Conservation (phyloP, 2,888 invertebrate genomes). For the Metacarcinus magister region DNA sequence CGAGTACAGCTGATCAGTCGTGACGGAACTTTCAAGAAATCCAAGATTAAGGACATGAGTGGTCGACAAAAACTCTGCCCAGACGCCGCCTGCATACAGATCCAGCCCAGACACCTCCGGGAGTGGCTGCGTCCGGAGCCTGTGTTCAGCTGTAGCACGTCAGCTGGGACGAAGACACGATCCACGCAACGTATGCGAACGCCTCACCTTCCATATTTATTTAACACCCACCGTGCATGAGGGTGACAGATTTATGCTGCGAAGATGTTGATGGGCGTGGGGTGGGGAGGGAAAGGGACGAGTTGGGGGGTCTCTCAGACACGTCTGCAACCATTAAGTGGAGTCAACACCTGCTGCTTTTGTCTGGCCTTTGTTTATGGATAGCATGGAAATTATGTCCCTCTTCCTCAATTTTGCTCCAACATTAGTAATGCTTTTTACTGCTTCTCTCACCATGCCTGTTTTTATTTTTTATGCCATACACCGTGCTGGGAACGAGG, state of each 20-base stretch:
- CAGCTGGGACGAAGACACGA: background rate
- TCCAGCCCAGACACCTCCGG: background rate
- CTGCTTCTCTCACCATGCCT: background rate
- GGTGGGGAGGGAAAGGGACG: background rate
- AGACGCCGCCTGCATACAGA: constrained; percentile 51
- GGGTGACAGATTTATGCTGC: constrained; percentile 38
- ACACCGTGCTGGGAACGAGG: background rate
- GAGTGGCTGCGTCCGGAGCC: constrained; percentile 42
- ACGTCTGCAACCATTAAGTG: background rate
- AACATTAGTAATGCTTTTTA: constrained; percentile 1
- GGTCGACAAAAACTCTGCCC: background rate
- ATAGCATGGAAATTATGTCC: background rate
- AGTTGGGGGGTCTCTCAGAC: background rate
- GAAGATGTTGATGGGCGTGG: constrained; percentile 14
- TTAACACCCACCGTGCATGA: constrained; percentile 26
- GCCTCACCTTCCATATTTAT: background rate
- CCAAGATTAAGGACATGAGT: constrained; percentile 61
- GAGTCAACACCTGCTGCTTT: constrained; percentile 46
- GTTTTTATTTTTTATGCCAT: background rate
- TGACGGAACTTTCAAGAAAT: constrained; percentile 46
- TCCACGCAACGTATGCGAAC: background rate
- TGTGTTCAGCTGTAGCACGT: background rate
- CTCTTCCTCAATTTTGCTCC: background rate
- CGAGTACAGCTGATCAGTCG: background rate
- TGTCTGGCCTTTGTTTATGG: background rate